phyloP scores from a whole-genome alignment of 92 coral and sea anemone species.

The Diadumene lineata region DNA sequence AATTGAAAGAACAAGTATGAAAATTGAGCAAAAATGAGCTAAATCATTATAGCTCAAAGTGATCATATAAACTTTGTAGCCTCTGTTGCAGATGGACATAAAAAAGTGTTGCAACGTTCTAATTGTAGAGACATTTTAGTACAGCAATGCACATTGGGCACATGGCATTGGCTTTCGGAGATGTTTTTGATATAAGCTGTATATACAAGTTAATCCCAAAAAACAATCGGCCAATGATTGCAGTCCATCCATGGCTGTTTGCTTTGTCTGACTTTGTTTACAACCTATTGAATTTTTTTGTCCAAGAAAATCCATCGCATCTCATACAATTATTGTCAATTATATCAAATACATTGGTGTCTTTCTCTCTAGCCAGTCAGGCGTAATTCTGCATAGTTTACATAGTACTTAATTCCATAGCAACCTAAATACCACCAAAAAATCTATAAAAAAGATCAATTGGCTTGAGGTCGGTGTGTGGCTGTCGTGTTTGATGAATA shows the following conservation, averaged over 20 bases:
- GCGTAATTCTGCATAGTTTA: background rate
- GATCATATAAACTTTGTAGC: no score
- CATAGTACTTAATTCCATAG: background rate
- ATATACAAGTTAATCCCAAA: background rate
- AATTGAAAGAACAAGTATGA: no score
- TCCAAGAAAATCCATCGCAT: background rate
- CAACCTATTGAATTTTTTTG: background rate
- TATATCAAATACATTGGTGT: background rate
- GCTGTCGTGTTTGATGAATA: background rate
- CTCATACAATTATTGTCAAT: background rate
- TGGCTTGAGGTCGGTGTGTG: background rate
- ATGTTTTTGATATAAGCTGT: no score
- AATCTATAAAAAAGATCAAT: background rate
- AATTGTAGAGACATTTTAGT: no score
- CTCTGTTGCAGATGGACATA: no score
- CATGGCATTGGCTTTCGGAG: no score
- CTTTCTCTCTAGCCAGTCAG: background rate
- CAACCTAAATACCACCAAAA: background rate
- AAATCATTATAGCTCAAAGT: no score
- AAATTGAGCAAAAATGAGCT: no score
- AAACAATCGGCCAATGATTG: background rate
- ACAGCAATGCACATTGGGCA: no score
- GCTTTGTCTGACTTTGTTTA: constrained; percentile 1
- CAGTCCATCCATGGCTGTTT: background rate
- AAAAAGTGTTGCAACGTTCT: no score